Evolutionary conservation across 1,140 invertebrate species (phyloP).

Genomic region (Danaus plexippus): DNA sequence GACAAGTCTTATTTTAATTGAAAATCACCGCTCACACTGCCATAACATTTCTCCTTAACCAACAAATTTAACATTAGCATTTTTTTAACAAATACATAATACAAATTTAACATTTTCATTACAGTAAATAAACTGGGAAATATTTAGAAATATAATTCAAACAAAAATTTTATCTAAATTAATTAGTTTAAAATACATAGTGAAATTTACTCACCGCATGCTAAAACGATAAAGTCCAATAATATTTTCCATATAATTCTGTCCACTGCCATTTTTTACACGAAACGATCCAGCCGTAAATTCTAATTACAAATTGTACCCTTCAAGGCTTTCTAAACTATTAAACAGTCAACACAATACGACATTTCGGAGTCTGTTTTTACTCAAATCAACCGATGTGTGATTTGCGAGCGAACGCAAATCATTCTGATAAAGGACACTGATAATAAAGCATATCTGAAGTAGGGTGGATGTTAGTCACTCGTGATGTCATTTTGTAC

Average conservation of each 20-base stretch:
- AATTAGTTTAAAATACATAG: no score
- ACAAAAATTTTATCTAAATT: no score
- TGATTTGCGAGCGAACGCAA: constrained; percentile 11
- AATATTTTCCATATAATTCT: constrained; percentile 50
- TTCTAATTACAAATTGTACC: constrained; percentile 1
- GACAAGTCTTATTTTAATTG: no score
- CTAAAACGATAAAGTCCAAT: constrained; percentile 45
- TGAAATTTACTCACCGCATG: constrained; percentile 38
- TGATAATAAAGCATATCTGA: constrained; percentile 19
- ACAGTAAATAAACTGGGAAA: no score
- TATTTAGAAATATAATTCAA: no score
- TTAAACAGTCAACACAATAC: not conserved
- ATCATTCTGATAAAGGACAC: constrained; percentile 21
- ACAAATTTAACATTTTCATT: no score
- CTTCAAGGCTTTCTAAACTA: not conserved
- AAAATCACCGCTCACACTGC: no score
- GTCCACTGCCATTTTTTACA: constrained; percentile 38
- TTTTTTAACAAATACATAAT: no score
- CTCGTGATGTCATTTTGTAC: constrained; percentile 8
- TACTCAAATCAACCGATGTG: constrained; percentile 7
- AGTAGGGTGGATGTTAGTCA: constrained; percentile 14
- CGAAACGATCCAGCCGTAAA: constrained; percentile 2
- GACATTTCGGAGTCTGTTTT: constrained; percentile 1
- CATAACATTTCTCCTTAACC: no score
- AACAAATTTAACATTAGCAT: no score